Conservation (phyloP, 2,797 vertebrate species). For the Calcarius lapponicus region DNA sequence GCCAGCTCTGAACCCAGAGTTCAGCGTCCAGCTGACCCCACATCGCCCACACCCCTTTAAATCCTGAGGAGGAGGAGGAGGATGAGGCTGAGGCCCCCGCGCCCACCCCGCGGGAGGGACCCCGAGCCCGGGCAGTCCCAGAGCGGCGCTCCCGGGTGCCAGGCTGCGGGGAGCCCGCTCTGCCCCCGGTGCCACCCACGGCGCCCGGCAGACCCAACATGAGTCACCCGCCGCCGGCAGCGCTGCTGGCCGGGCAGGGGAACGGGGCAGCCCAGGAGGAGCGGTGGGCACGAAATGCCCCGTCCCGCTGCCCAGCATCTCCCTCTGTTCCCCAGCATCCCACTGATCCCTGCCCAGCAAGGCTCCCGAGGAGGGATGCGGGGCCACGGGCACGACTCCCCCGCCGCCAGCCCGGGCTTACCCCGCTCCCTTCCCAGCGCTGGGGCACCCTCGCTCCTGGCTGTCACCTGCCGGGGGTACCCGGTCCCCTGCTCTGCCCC, state of each 20-base stretch:
- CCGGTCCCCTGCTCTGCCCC: neutral
- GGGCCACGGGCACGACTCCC: neutral
- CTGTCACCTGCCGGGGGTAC: neutral
- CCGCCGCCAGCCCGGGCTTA: neutral
- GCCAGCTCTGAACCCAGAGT: neutral
- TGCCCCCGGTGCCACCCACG: neutral
- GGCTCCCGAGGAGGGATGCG: neutral
- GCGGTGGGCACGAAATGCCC: neutral
- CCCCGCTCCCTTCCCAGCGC: neutral
- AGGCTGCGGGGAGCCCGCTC: neutral
- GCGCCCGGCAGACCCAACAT: neutral
- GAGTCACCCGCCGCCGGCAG: neutral
- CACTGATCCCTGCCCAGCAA: neutral
- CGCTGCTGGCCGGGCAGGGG: neutral
- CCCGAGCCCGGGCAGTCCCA: neutral
- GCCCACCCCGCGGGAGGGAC: neutral
- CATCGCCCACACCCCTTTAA: neutral
- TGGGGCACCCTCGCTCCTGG: neutral
- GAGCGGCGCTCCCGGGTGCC: neutral
- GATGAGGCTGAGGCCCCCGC: neutral
- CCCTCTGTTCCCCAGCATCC: rapidly evolving
- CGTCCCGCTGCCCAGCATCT: neutral
- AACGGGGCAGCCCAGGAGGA: neutral
- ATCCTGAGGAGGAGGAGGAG: neutral
- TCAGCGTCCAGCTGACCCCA: neutral